These are phyloP conservation scores for Sphinx pinastri DNA, from an alignment of 2,888 invertebrate genomes.

Conservation along the genomic window DNA sequence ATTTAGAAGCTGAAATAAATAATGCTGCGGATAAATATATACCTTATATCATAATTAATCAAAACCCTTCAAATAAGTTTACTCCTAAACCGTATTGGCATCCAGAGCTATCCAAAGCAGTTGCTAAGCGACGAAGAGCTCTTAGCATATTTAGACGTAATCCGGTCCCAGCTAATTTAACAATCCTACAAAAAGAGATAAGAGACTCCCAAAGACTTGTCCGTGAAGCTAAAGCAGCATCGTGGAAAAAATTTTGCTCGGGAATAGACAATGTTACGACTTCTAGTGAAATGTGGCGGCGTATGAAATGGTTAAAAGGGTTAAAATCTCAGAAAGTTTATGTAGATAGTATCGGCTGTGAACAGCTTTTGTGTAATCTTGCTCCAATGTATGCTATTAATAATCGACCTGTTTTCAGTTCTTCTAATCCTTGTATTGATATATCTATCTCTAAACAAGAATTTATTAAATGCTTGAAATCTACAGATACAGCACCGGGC, in stretches of 20 bases:
- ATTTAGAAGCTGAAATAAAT: conserved; percentile 28
- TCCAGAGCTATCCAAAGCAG: conserved; percentile 34
- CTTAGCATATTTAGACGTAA: conserved; percentile 37
- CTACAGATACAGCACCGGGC: conserved; percentile 31
- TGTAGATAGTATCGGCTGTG: conserved; percentile 5
- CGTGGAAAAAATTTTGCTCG: conserved; percentile 32
- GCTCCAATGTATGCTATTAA: conserved; percentile 26
- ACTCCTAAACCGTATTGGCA: conserved; percentile 42
- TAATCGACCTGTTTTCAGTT: conserved; percentile 24
- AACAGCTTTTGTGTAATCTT: conserved; percentile 4
- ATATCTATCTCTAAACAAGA: conserved; percentile 24
- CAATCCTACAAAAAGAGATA: conserved; percentile 30
- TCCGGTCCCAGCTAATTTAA: conserved; percentile 37
- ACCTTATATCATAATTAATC: conserved; percentile 31
- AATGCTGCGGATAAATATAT: conserved; percentile 34
- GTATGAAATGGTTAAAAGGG: conserved; percentile 37
- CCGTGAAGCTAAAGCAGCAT: conserved; percentile 26
- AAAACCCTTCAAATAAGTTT: conserved; percentile 34
- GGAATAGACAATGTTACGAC: conserved; percentile 24
- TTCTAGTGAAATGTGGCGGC: conserved; percentile 33
- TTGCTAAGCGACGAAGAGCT: conserved; percentile 38
- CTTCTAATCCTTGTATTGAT: not conserved
- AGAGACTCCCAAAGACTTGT: conserved; percentile 28
- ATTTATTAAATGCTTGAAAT: conserved; percentile 27
- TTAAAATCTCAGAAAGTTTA: conserved; percentile 30